Evolutionary conservation across 2,888 invertebrate genomes (phyloP), one percentile per base, ranked within the genome.

Genomic region (Lacanobia oleracea): DNA sequence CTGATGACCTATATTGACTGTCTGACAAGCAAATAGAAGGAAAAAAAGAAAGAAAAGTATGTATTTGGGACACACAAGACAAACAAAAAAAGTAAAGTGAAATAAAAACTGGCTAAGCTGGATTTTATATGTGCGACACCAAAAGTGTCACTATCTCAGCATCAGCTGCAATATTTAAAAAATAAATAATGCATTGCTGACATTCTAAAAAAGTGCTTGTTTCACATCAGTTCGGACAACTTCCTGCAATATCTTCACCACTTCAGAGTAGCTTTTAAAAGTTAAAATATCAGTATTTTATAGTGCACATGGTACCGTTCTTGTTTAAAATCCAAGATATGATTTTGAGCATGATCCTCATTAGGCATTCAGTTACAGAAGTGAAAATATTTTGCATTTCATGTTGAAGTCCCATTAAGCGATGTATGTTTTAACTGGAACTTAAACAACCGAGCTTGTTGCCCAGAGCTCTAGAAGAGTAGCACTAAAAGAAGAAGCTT

Each of bases 281-380:
- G 3, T 23, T 37, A 37, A 1, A 57, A 21, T 56, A 48, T 45
- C 45, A 45, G 12, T 76, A 68, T 40, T 77, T 60, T 53, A 59
- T 33, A 53, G 27, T 18, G 37, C n/a, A 57, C 16, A 51, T 45
- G 14, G 77, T 73, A 73, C 73, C 69, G 1, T 48, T 59, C 21
- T 12, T 2, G 1, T 60, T 21, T 48, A 40, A 48, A 68, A 77
- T 74, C 69, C 73, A 77, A 40, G 21, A 48, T 40, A 48, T 48
- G 9, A 74, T 60, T 60, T 40, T 48, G 53, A 27, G 1, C 53
- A 53, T 53, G 77, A 74, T 54, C 69, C 73, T 68, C 77, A 74
- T 54, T 77, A 74, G 21, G 69, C 27, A 63, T 40, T 78, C 78
- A 72, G 72, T 63, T 40, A 72, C 62, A 78, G 78, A 78, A 71